These are phyloP conservation scores for Drosophila percnosoma DNA, from an alignment of 2,888 invertebrate genomes.

Conservation along the genomic window DNA sequence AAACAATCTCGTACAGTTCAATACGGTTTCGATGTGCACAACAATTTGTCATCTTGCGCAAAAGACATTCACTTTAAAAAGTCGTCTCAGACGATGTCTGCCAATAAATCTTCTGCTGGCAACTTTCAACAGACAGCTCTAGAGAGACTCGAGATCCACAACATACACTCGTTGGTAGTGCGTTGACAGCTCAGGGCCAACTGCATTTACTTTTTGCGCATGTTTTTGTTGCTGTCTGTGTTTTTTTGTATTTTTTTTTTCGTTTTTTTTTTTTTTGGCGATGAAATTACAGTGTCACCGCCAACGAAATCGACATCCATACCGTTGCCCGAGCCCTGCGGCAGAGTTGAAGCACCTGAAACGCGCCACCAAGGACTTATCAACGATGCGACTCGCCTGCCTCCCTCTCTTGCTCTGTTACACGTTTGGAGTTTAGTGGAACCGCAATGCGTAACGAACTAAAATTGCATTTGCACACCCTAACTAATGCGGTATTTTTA, in stretches of 20 bases:
- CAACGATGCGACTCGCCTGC: slow-evolving; percentile 12
- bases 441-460: slow-evolving; percentile 78
- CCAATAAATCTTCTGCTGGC: slow-evolving; percentile 70
- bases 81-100: slow-evolving; percentile 61
- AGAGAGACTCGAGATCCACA: slow-evolving; percentile 45
- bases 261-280: slow-evolving; percentile 57
- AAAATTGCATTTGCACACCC: slow-evolving; percentile 75
- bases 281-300: slow-evolving; percentile 70
- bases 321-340: slow-evolving; percentile 37
- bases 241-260: slow-evolving; percentile 8
- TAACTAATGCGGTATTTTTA: slow-evolving; percentile 71
- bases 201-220: slow-evolving; percentile 73
- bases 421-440: slow-evolving; percentile 37
- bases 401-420: neutral
- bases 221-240: slow-evolving; percentile 9
- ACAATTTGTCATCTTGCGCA: slow-evolving; percentile 70
- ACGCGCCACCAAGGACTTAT: slow-evolving; percentile 69
- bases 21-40: slow-evolving; percentile 29
- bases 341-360: slow-evolving; percentile 75
- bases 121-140: slow-evolving; percentile 63
- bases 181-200: slow-evolving; percentile 78
- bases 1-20: neutral
- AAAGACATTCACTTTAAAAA: slow-evolving; percentile 77
- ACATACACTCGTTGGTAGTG: slow-evolving; percentile 24
- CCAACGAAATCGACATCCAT: slow-evolving; percentile 42